Evolutionary conservation across 53 echinoderm and acorn worm genomes (phyloP), one percentile per base, ranked within the genome.

Genomic region (Henricia sp.): DNA sequence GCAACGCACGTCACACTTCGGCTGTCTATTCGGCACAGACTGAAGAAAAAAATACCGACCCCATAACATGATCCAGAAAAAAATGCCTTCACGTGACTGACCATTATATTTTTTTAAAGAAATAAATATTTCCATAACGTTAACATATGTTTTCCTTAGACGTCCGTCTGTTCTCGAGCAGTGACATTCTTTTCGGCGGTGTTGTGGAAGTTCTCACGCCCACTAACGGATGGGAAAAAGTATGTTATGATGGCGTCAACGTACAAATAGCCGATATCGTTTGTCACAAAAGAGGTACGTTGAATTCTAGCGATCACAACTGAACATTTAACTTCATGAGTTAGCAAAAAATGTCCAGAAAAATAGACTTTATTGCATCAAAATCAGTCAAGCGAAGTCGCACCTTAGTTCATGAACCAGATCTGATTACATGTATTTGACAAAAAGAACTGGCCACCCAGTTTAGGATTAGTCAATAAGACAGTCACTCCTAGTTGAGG

Each of bases 201-300:
- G 62, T 64, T 46, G 48, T 80, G 64, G 80, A 80, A 26, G 48
- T 80, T 0, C 12, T 0, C 6, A 80, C 80, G 29, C 17, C 80
- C 30, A n/a, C n/a, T 3, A 50, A 80, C 50, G 80, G 80, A 12
- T 80, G 80, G 80, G 80, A 80, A 24, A 42, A 64, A 62, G 80
- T 80, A 10, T 80, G 80, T 40, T 80, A 82, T 53, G 52, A 63
- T 51, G 42, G 82, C 52, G 26, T 82, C 52, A 41, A 82, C 39
- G 11, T 41, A 37, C 13, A 70, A 37, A 62, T 88, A 65, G 71
- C 63, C 54, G 82, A 82, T 50, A 38, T 70, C 52, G 63, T 82
- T 43, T 71, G 88, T 10, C 65, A 34, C 3, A 80, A 33, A 21
- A 19, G 62, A 80, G 80, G 80, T 80, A 64, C 19, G 29, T 24